phyloP scores from a whole-genome alignment of 1,140 invertebrate genomes.

The Charaxes varanes region DNA sequence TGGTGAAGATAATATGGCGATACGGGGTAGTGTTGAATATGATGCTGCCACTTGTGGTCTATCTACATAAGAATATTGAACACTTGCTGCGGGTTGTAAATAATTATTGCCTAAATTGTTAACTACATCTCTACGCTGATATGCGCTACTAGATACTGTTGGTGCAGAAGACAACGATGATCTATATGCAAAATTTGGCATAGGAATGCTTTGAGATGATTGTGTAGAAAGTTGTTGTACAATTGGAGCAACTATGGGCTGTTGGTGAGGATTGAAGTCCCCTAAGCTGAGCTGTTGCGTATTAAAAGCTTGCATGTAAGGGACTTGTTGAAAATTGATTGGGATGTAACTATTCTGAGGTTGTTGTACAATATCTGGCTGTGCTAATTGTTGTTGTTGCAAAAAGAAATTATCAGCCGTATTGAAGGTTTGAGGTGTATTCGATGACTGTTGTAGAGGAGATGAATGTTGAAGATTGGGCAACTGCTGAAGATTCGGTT shows the following conservation, averaged over 20 bases:
- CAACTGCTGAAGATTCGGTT: too few relatives aligned
- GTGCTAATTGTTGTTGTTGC: conserved; percentile 2
- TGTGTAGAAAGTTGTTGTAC: conserved; percentile 10
- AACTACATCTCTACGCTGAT: conserved; percentile 2
- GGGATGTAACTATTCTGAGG: conserved; percentile 4
- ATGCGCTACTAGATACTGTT: conserved; percentile 2
- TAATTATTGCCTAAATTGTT: conserved; percentile 11
- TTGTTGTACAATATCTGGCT: conserved; percentile 5
- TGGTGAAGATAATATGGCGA: conserved; percentile 9
- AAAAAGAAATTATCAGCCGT: conserved; percentile 2
- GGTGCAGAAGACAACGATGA: conserved; percentile 12
- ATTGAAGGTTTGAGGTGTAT: too few relatives aligned
- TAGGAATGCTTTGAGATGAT: conserved; percentile 4
- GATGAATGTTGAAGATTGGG: conserved; percentile 13
- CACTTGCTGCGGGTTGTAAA: not conserved
- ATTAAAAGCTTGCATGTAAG: not conserved
- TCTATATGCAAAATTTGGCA: conserved; percentile 7
- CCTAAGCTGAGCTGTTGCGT: not conserved
- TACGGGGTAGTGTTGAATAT: not conserved
- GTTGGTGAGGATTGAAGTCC: conserved; percentile 7
- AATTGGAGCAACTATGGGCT: not conserved
- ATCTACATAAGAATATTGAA: conserved; percentile 5
- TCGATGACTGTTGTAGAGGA: conserved; percentile 7
- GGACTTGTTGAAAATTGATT: not conserved
- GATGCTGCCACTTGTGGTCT: conserved; percentile 5